These are phyloP conservation scores for Galagoides demidoff DNA, from an alignment of 2,797 vertebrate genomes.

Conservation along the genomic window DNA sequence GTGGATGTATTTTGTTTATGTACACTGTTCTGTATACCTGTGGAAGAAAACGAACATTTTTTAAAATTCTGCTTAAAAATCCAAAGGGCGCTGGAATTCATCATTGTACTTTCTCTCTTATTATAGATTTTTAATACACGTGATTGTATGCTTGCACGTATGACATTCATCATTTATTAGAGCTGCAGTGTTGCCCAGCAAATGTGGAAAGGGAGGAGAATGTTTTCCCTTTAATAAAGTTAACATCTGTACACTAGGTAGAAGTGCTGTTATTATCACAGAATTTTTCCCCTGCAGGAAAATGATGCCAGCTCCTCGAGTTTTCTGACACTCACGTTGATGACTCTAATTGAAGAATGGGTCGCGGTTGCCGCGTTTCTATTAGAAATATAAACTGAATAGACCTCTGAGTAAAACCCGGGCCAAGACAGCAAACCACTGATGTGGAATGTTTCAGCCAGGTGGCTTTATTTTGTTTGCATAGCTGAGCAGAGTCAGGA, in stretches of 20 bases:
- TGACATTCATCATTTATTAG: slow-evolving; percentile 68
- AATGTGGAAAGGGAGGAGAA: slow-evolving; percentile 60
- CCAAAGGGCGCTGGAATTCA: slow-evolving; percentile 16
- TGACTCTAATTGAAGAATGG: slow-evolving; percentile 72
- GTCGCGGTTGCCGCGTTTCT: slow-evolving; percentile 29
- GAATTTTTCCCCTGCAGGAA: slow-evolving; percentile 44
- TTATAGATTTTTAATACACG: slow-evolving; percentile 40
- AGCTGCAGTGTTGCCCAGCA: slow-evolving; percentile 33
- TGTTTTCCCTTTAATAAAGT: slow-evolving; percentile 75
- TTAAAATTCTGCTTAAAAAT: not conserved
- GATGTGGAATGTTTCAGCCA: slow-evolving; percentile 47
- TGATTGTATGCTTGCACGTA: slow-evolving; percentile 64
- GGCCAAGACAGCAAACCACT: slow-evolving; percentile 69
- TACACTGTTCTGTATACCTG: not conserved
- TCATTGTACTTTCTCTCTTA: slow-evolving; percentile 45
- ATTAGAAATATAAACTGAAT: slow-evolving; percentile 67
- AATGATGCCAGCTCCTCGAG: slow-evolving; percentile 59
- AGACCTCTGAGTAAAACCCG: slow-evolving; percentile 61
- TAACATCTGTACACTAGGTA: slow-evolving; percentile 65
- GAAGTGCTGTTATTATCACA: slow-evolving; percentile 51
- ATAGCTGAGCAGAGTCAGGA: slow-evolving; percentile 62
- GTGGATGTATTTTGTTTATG: slow-evolving; percentile 19
- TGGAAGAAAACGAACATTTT: not conserved
- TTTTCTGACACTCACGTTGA: slow-evolving; percentile 31
- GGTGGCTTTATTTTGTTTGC: slow-evolving; percentile 65